Evolutionary conservation across 1,140 invertebrate species (phyloP), one percentile per base, ranked within the genome.

Genomic region (Araneus ventricosus): DNA sequence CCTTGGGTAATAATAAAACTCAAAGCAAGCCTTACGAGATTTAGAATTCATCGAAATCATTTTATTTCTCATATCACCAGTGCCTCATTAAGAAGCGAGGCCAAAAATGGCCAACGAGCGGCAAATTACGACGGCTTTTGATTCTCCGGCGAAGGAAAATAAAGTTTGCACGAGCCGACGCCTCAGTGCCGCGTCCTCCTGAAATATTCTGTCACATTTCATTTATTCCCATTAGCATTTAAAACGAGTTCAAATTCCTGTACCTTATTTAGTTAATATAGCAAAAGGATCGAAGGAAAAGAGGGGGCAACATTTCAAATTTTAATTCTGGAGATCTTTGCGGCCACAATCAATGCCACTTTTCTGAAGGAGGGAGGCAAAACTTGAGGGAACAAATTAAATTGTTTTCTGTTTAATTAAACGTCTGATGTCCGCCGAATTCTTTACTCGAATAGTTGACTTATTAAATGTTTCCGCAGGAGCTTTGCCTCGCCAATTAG

Each of bases 341-440:
- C 22, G 61, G 57, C 80, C 90, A 86, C 80, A 92, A 92, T 92
- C 90, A 92, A 86, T 92, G 90, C 80, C 79, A 89, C 27, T 79
- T 79, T 70, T 37, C 34, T 20, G 20, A 45, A 85, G 30, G 67
- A 75, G 30, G 30, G 70, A 37, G 27, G 63, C 27, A 67, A 67
- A 67, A 45, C 63, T 52, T 8, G 22, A 63, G 86, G 34, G 63
- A 92, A 70, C 90, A 92, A 92, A 92, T 92, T 92, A 84, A 92
- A 92, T 92, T 92, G 90, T 92, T 92, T 92, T 92, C 90, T 85
- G 90, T 92, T 92, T 92, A 92, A 92, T 92, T 92, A 92, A 92
- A 92, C 79, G 45, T 86, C 59, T 86, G 90, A 70, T 92, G 90
- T 92, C 80, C 45, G 82, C 80, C n/a, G 82, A 92, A 92, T 92